These are phyloP conservation scores for Osmoderma eremita DNA, from an alignment of 2,888 invertebrate species.

Conservation along the genomic window DNA sequence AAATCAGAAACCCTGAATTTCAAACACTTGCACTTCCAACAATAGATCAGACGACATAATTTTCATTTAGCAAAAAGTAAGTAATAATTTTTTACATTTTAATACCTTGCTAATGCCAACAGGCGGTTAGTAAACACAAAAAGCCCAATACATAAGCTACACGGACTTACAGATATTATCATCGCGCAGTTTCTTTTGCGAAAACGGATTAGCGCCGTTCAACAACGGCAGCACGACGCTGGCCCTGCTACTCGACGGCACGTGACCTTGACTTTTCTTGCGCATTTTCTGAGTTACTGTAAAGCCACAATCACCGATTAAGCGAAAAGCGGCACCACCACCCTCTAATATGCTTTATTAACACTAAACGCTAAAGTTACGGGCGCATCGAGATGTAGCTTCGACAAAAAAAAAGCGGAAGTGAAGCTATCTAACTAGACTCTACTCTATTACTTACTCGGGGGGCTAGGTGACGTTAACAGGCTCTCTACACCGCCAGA, in stretches of 20 bases:
- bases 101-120: not conserved
- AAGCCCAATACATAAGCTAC: conserved; percentile 17
- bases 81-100: not conserved
- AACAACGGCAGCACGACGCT: conserved; percentile 82
- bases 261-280: conserved; percentile 64
- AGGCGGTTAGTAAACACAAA: not conserved
- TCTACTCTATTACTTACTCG: conserved; percentile 62
- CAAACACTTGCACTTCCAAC: too few species aligned
- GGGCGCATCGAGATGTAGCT: not conserved
- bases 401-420: conserved; percentile 7
- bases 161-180: conserved; percentile 60
- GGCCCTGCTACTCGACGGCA: conserved; percentile 77
- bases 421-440: not conserved
- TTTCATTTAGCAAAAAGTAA: too few species aligned
- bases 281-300: conserved; percentile 63
- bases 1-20: too few species aligned
- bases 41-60: not conserved
- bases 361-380: not conserved
- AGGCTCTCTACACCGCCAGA: conserved; percentile 62
- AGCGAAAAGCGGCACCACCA: conserved; percentile 38
- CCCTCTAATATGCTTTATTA: not conserved
- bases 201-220: conserved; percentile 68
- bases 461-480: conserved; percentile 69
- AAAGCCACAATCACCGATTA: conserved; percentile 32
- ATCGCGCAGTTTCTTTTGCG: conserved; percentile 67